These are phyloP conservation scores for Carduelis carduelis DNA, from an alignment of 2,797 vertebrate genomes.

Conservation along the genomic window DNA sequence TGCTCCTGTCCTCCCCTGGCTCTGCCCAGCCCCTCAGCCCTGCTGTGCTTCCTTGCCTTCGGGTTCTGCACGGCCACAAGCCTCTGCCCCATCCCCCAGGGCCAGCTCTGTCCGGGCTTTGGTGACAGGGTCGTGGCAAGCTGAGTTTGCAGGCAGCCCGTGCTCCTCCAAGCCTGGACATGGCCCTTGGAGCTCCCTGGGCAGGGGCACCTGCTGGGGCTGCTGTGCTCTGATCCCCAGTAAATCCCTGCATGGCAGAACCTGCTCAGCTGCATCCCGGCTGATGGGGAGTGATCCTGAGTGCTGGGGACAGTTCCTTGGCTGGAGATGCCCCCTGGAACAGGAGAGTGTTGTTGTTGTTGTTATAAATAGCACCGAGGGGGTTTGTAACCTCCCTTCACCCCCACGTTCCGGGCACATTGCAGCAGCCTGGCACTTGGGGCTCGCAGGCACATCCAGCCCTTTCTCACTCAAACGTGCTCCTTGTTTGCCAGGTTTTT, in stretches of 20 bases:
- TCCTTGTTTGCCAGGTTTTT: neutral
- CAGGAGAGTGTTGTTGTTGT: neutral
- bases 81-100: neutral
- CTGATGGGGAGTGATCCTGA: neutral
- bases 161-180: neutral
- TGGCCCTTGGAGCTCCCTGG: neutral
- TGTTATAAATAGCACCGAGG: neutral
- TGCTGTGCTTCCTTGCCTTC: neutral
- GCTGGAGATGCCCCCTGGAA: neutral
- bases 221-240: neutral
- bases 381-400: conserved; percentile 4
- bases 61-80: neutral
- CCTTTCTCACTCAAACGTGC: neutral
- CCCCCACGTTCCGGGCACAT: neutral
- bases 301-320: neutral
- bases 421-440: neutral
- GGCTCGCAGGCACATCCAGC: neutral
- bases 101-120: neutral
- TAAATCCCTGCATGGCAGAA: neutral
- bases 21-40: neutral
- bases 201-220: neutral
- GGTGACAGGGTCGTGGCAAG: neutral
- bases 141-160: neutral
- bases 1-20: neutral
- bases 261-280: neutral